phyloP scores from a whole-genome alignment of 2,113 vertebrate species.

The Coracopsis vasa region DNA sequence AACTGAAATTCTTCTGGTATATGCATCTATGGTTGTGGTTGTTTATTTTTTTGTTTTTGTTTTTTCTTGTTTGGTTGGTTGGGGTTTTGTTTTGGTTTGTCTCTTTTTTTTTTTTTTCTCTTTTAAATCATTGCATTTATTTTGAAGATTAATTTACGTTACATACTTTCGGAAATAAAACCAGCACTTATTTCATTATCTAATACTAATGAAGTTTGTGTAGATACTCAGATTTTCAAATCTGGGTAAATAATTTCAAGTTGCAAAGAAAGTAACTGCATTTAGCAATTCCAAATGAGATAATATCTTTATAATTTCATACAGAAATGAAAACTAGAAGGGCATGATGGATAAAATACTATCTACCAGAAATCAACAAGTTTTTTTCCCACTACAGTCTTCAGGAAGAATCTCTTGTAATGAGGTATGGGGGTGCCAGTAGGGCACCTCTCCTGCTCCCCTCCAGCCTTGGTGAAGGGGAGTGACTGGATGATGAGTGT shows the following conservation, averaged over 20 bases:
- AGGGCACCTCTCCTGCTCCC: fast-evolving
- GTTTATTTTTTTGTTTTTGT: neutral
- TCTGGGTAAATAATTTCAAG: neutral
- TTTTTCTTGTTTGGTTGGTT: neutral
- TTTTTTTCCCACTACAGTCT: neutral
- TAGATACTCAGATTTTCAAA: neutral
- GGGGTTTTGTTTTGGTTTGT: neutral
- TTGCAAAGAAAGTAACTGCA: neutral
- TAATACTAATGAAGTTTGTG: neutral
- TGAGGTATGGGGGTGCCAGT: neutral
- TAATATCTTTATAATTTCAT: neutral
- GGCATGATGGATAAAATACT: neutral
- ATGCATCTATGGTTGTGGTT: neutral
- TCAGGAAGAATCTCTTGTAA: neutral
- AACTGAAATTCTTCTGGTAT: neutral
- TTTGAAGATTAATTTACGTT: neutral
- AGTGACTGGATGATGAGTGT: neutral
- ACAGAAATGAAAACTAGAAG: neutral
- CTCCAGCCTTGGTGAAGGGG: neutral
- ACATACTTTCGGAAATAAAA: neutral
- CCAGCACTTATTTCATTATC: neutral
- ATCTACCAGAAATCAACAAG: neutral
- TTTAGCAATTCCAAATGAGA: neutral
- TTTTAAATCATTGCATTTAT: neutral
- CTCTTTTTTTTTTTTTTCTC: neutral